Conservation (phyloP, 2,113 vertebrate species). For the Passer domesticus region DNA sequence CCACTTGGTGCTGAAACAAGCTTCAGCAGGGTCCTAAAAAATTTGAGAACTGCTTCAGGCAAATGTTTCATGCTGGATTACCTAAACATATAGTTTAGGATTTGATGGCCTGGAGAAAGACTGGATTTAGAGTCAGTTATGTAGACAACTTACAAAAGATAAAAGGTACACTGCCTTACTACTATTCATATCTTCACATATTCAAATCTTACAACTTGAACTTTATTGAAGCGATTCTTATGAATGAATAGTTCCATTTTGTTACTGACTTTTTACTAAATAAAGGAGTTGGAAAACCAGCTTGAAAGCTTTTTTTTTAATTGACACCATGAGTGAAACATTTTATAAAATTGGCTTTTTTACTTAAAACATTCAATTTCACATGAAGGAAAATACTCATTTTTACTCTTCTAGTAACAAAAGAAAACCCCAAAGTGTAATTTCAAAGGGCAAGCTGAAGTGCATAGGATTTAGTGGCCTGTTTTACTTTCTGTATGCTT, state of each 20-base stretch:
- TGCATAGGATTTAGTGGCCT: not conserved
- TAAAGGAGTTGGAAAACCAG: not conserved
- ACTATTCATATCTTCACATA: not conserved
- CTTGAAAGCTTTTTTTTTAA: not conserved
- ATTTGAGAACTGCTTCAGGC: not conserved
- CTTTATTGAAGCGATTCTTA: not conserved
- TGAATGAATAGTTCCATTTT: not conserved
- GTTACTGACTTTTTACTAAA: not conserved
- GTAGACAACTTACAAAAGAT: not conserved
- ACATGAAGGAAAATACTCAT: not conserved
- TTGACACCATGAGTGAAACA: not conserved
- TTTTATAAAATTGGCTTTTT: not conserved
- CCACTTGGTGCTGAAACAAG: not conserved
- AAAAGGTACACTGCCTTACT: not conserved
- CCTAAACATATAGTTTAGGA: not conserved
- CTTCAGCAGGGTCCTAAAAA: not conserved
- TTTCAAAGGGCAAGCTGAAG: not conserved
- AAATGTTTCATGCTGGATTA: not conserved
- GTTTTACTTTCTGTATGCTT: not conserved
- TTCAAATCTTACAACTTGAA: not conserved
- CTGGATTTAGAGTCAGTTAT: not conserved
- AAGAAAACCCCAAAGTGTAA: rapidly evolving
- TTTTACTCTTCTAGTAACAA: not conserved
- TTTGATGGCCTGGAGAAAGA: not conserved
- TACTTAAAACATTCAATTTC: not conserved